A percentile compares a stretch with the other conserved stretches of the same genome.
Conservation (phyloP, 2,888 invertebrate species). For the Tubiluchus corallicola region DNA sequence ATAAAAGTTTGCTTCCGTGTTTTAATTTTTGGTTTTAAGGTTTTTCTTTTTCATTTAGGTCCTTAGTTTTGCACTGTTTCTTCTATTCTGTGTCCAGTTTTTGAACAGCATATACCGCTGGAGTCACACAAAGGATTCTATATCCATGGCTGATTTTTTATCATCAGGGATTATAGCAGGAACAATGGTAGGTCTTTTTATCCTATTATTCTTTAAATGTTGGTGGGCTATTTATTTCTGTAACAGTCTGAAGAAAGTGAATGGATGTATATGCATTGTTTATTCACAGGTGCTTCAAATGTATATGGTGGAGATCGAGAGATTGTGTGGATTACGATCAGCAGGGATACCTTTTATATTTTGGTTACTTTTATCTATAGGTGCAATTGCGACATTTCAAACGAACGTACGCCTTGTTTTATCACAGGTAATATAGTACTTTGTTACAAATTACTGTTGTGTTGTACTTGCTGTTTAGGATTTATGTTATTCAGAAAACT, state of each 20-base stretch:
- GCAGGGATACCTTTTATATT: not conserved
- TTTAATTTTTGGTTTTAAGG: too few relatives aligned
- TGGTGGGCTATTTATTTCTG: too few relatives aligned
- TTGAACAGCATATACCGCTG: not conserved
- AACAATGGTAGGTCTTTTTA: constrained; percentile 9
- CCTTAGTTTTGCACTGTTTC: constrained; percentile 11
- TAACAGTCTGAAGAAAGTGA: too few relatives aligned
- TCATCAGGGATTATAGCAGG: constrained; percentile 18
- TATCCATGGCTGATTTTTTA: constrained; percentile 14
- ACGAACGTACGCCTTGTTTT: not conserved
- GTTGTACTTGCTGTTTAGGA: too few relatives aligned
- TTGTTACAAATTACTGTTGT: not conserved
- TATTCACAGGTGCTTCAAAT: not conserved
- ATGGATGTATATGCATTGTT: too few relatives aligned
- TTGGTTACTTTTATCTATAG: not conserved
- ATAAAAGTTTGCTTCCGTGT: too few relatives aligned
- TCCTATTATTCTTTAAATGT: too few relatives aligned
- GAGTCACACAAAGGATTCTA: not conserved
- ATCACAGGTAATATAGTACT: not conserved
- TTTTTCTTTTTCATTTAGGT: constrained; percentile 12
- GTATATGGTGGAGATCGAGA: not conserved
- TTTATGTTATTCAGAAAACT: too few relatives aligned
- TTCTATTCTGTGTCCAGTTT: not conserved
- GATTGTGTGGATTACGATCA: not conserved
- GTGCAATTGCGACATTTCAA: not conserved